Percentiles rank a stretch among this genome's conserved stretches.
Evolutionary conservation across 2,113 vertebrate species (phyloP).

Genomic region (Calidris pygmaea): DNA sequence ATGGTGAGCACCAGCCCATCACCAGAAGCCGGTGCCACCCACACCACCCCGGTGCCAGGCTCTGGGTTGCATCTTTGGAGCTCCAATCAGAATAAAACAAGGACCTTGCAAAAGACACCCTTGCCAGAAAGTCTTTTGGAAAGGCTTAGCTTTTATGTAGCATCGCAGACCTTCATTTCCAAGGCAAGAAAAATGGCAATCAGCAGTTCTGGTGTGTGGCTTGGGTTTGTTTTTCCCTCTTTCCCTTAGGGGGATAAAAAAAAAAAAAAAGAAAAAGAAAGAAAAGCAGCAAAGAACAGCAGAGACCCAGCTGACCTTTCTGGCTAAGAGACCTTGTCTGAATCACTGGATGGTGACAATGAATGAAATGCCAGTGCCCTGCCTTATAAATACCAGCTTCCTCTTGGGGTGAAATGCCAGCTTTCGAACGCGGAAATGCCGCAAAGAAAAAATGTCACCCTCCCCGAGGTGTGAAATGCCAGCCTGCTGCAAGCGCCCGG

Average conservation of each 20-base stretch:
- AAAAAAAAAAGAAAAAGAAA: background rate
- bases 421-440: conserved; percentile 23
- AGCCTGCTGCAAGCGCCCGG: background rate
- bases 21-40: accelerated
- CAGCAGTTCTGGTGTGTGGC: background rate
- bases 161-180: background rate
- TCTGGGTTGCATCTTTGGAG: background rate
- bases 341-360: conserved; percentile 66
- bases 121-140: background rate
- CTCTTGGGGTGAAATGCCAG: conserved; percentile 65
- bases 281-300: conserved; percentile 39
- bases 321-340: conserved; percentile 59
- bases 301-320: conserved; percentile 63
- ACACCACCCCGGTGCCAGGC: accelerated
- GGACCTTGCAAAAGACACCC: background rate
- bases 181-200: conserved; percentile 12
- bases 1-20: background rate
- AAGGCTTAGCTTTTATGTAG: background rate
- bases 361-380: conserved; percentile 70
- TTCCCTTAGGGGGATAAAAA: background rate
- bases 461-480: conserved; percentile 61
- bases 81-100: background rate
- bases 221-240: background rate
- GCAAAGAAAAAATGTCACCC: conserved; percentile 62
- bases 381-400: conserved; percentile 64